phyloP scores from a whole-genome alignment of 2,888 invertebrate genomes.

The Mythimna vitellina region DNA sequence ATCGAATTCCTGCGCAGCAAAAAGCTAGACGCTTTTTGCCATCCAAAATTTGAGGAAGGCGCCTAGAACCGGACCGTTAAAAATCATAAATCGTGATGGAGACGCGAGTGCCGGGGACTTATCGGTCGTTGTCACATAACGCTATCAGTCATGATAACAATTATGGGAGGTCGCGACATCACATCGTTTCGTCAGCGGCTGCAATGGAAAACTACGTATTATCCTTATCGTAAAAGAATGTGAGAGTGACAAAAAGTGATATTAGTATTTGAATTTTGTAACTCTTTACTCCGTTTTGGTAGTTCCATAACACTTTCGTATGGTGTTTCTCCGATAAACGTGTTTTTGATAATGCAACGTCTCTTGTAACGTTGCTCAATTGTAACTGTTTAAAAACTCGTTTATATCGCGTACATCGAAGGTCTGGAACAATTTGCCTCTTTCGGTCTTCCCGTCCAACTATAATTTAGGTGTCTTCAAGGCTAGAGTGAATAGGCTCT shows the following conservation, averaged over 20 bases:
- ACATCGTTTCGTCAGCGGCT: conserved; percentile 61
- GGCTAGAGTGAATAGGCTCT: too few relatives aligned
- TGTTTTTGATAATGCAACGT: conserved; percentile 50
- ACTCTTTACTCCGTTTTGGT: conserved; percentile 33
- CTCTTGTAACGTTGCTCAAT: conserved; percentile 11
- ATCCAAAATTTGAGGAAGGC: conserved; percentile 32
- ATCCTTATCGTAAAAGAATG: conserved; percentile 64
- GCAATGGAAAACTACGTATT: conserved; percentile 63
- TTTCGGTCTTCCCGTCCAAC: too few relatives aligned
- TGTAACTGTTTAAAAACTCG: conserved; percentile 7
- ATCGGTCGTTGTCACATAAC: conserved; percentile 71
- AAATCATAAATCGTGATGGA: conserved; percentile 63
- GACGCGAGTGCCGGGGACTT: conserved; percentile 42
- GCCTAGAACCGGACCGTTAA: conserved; percentile 51
- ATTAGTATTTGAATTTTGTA: conserved; percentile 62
- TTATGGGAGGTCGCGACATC: conserved; percentile 76
- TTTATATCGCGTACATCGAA: too few relatives aligned
- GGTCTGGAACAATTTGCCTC: too few relatives aligned
- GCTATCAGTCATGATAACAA: conserved; percentile 74
- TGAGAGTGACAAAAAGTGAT: conserved; percentile 57
- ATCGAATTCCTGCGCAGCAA: conserved; percentile 19
- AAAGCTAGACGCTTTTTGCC: conserved; percentile 36
- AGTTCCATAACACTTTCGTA: conserved; percentile 41
- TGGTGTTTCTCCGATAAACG: conserved; percentile 38
- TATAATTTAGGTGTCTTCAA: too few relatives aligned